Evolutionary conservation across 2,113 vertebrate species (phyloP).

Genomic region (Xyliphius kryptos): DNA sequence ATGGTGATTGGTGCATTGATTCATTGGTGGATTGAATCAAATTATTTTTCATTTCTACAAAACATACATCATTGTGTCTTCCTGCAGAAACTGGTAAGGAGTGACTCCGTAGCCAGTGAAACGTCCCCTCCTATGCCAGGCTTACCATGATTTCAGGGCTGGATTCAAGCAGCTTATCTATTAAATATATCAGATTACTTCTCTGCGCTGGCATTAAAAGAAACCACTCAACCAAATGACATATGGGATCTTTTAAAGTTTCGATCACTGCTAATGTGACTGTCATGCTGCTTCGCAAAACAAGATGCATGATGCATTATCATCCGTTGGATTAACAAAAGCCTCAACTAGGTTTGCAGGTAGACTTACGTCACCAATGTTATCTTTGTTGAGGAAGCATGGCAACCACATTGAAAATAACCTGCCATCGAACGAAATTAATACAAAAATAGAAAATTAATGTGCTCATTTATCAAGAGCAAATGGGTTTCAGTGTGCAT

Average conservation of each 20-base stretch:
- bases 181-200: conserved; percentile 33
- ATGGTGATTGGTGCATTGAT: too few relatives aligned
- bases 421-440: neutral
- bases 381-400: too few relatives aligned
- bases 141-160: conserved; percentile 31
- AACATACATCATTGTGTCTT: neutral
- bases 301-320: too few relatives aligned
- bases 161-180: conserved; percentile 32
- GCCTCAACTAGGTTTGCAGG: too few relatives aligned
- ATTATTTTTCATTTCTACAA: neutral
- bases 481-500: conserved; percentile 1
- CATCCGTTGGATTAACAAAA: too few relatives aligned
- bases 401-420: too few relatives aligned
- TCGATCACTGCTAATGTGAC: neutral
- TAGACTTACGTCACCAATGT: too few relatives aligned
- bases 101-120: neutral
- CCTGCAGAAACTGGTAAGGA: neutral
- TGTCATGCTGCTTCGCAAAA: neutral
- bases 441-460: neutral
- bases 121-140: conserved; percentile 16
- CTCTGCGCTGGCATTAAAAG: conserved; percentile 22
- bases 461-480: neutral
- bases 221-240: conserved; percentile 10
- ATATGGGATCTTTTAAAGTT: conserved; percentile 25
- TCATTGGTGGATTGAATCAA: too few relatives aligned